phyloP scores from a whole-genome alignment of 2,888 invertebrate genomes.

The Pardosa pseudoannulata region DNA sequence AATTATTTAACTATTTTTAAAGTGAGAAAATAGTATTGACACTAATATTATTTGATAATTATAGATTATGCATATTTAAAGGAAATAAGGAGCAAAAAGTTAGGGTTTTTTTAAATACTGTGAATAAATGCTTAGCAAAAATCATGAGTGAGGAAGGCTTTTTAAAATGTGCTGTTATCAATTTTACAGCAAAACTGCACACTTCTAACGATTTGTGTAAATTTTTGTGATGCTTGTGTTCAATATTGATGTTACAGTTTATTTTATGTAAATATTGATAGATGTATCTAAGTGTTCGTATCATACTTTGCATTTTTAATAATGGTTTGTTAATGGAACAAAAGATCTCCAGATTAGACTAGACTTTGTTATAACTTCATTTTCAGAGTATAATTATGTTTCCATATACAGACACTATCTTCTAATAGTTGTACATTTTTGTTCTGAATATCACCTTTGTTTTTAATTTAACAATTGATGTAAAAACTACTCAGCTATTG shows the following conservation, averaged over 20 bases:
- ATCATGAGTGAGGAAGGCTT: neutral
- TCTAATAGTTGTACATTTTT: neutral
- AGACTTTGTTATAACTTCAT: neutral
- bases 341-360: neutral
- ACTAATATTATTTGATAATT: too few relatives aligned
- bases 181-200: neutral
- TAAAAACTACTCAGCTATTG: too few relatives aligned
- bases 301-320: neutral
- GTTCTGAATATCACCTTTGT: neutral
- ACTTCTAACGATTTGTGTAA: neutral
- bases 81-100: too few relatives aligned
- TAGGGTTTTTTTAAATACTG: neutral
- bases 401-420: neutral
- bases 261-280: slow-evolving; percentile 55
- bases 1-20: too few relatives aligned
- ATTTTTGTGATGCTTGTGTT: slow-evolving; percentile 17
- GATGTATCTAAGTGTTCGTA: slow-evolving; percentile 47
- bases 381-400: neutral
- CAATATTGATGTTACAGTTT: slow-evolving; percentile 37
- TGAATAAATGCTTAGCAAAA: neutral
- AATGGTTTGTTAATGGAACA: slow-evolving; percentile 1
- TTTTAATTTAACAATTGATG: too few relatives aligned
- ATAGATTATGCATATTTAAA: too few relatives aligned
- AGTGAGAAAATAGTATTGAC: too few relatives aligned
- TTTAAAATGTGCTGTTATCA: slow-evolving; percentile 12